A percentile compares a stretch with the other conserved stretches of the same genome.
These are phyloP conservation scores for Dione vanillae DNA, from an alignment of 2,888 invertebrate genomes.

Conservation along the genomic window DNA sequence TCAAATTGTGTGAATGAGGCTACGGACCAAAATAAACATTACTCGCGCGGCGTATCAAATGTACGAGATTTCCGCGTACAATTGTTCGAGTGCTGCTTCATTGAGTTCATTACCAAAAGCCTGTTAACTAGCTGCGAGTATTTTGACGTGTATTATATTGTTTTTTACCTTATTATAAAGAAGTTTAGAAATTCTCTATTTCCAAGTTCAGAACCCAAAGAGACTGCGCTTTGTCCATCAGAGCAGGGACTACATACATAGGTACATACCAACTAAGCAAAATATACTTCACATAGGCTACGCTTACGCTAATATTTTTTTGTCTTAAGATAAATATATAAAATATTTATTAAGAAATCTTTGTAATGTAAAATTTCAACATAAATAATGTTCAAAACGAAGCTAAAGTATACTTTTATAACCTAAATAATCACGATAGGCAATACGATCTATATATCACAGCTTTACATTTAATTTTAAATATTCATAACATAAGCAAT, in stretches of 20 bases:
- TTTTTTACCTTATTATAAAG: too few relatives aligned
- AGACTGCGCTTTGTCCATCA: too few relatives aligned
- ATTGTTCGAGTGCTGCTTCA: background rate
- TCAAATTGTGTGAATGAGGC: slow-evolving; percentile 42
- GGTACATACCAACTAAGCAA: too few relatives aligned
- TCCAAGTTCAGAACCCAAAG: too few relatives aligned
- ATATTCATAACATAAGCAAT: slow-evolving; percentile 4
- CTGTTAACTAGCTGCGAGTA: background rate
- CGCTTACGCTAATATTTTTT: background rate
- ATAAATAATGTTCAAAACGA: slow-evolving; percentile 7
- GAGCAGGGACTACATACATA: too few relatives aligned
- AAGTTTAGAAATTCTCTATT: too few relatives aligned
- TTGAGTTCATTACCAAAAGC: background rate
- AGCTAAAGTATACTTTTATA: slow-evolving; percentile 5
- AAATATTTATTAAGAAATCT: background rate
- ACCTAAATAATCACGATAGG: slow-evolving; percentile 6
- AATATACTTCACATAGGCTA: background rate
- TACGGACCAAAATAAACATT: slow-evolving; percentile 50
- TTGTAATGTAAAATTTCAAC: background rate
- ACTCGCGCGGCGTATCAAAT: slow-evolving; percentile 49
- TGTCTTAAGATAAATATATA: background rate
- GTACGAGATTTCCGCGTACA: slow-evolving; percentile 43
- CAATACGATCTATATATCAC: background rate
- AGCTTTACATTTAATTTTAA: background rate
- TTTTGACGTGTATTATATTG: background rate